Evolutionary conservation across 2,797 vertebrate species (phyloP).

Genomic region (Phalanger gymnotis): DNA sequence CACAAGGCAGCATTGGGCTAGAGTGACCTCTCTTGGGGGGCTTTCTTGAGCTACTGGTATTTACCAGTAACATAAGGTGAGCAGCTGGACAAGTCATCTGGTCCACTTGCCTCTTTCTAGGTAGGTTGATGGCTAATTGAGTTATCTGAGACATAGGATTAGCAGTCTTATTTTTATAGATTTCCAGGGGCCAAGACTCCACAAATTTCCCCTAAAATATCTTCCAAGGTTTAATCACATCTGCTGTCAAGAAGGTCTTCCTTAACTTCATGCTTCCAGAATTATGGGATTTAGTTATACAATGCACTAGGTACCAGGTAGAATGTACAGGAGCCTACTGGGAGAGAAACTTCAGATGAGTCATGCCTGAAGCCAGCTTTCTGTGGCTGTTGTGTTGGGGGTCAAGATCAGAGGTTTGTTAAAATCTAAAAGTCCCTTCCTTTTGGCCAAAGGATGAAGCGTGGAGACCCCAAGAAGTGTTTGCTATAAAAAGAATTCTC

Average conservation of each 20-base stretch:
- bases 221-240: fast-evolving
- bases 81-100: background rate
- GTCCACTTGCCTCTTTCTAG: background rate
- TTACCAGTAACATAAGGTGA: background rate
- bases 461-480: background rate
- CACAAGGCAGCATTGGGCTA: background rate
- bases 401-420: background rate
- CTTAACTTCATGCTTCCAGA: no score
- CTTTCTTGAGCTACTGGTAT: background rate
- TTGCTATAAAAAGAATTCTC: background rate
- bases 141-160: fast-evolving
- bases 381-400: background rate
- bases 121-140: background rate
- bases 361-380: background rate
- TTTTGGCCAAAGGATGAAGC: background rate
- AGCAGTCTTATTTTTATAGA: background rate
- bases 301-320: no score
- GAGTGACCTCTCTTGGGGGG: background rate
- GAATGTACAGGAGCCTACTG: fast-evolving
- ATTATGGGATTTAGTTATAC: background rate
- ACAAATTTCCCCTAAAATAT: background rate
- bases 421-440: background rate
- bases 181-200: background rate
- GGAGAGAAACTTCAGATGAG: background rate
- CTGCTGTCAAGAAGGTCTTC: background rate